These are phyloP conservation scores for Edolisoma coerulescens DNA, from an alignment of 2,113 vertebrate genomes.

Conservation along the genomic window DNA sequence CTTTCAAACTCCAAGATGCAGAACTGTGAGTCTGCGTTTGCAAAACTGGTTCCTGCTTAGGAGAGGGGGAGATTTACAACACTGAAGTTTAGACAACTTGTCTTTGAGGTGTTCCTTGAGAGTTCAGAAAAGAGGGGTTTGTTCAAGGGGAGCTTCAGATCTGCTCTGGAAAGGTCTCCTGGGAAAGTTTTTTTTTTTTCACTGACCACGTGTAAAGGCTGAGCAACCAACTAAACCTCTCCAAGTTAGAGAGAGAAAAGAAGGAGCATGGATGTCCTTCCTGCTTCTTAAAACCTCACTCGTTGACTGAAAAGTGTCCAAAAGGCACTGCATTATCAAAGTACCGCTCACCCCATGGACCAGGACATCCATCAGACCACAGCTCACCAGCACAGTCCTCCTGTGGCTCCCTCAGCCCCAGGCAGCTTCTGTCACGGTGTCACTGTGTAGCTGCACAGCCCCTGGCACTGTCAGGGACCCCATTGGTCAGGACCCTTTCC, in stretches of 20 bases:
- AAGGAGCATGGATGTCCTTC: background rate
- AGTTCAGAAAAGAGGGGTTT: background rate
- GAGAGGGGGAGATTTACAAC: background rate
- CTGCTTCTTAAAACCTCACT: background rate
- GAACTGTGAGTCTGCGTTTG: slow-evolving; percentile 2
- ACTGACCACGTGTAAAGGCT: background rate
- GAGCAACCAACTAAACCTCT: background rate
- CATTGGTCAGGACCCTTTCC: background rate
- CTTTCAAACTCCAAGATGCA: slow-evolving; percentile 38
- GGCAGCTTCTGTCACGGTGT: background rate
- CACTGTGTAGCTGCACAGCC: background rate
- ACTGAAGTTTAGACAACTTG: background rate
- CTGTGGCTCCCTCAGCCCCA: no score
- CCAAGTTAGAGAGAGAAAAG: background rate
- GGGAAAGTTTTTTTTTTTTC: background rate
- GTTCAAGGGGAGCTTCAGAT: background rate
- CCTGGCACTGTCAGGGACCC: background rate
- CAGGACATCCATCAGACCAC: background rate
- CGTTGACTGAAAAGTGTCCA: background rate
- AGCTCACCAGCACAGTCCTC: background rate
- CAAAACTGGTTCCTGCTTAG: background rate
- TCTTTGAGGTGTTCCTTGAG: background rate
- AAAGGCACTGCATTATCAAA: background rate
- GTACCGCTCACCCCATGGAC: background rate
- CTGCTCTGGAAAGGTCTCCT: background rate